Percentiles rank a stretch among this genome's conserved stretches.
Conservation (phyloP, 2,888 invertebrate genomes). For the Drosophila acutilabella region DNA sequence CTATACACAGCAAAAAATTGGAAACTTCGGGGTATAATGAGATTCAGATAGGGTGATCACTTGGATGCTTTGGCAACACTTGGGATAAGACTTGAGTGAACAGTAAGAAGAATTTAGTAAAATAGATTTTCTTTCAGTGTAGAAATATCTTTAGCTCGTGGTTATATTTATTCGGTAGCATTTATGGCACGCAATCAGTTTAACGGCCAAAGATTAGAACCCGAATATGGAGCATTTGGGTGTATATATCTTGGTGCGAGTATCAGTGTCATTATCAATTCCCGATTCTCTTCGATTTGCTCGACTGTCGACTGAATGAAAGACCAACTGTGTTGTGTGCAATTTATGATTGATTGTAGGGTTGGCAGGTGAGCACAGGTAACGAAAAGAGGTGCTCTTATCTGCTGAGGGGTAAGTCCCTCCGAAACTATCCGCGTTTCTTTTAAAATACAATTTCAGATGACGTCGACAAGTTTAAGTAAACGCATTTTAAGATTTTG, state of each 20-base stretch:
- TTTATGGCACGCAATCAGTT: constrained; percentile 45
- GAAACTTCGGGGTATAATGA: too few species aligned
- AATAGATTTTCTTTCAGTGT: too few species aligned
- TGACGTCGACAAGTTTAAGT: constrained; percentile 59
- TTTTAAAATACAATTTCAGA: constrained; percentile 27
- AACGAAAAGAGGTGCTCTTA: background rate
- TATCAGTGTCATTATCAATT: constrained; percentile 64
- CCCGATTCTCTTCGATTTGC: constrained; percentile 23
- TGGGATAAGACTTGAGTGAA: too few species aligned
- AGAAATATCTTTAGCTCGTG: background rate
- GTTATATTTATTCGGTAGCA: constrained; percentile 21
- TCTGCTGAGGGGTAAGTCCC: background rate
- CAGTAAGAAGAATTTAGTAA: too few species aligned
- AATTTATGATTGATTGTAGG: constrained; percentile 52
- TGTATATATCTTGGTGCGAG: constrained; percentile 10
- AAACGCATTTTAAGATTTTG: background rate
- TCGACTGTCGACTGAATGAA: constrained; percentile 19
- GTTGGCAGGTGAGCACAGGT: background rate
- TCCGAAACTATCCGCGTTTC: background rate
- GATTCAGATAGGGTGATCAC: too few species aligned
- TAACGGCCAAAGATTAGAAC: constrained; percentile 41
- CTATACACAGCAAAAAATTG: too few species aligned
- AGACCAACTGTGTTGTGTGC: constrained; percentile 40
- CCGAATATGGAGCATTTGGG: constrained; percentile 26
- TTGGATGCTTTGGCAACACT: too few species aligned